These are phyloP conservation scores for Dallia pectoralis DNA, from an alignment of 2,797 vertebrate genomes.

Conservation along the genomic window DNA sequence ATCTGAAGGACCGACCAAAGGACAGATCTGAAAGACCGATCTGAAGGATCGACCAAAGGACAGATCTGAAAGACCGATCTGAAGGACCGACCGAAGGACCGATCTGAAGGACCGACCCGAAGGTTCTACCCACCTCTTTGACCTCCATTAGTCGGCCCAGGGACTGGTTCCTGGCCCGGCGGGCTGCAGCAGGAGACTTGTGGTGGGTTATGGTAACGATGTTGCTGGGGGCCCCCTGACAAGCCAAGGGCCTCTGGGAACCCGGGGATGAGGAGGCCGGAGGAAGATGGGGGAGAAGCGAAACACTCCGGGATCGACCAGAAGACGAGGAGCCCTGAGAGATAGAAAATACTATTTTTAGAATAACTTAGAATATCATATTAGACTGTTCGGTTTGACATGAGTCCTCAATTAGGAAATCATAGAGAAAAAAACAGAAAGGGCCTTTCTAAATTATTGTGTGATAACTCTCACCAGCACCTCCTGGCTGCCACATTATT, in stretches of 20 bases:
- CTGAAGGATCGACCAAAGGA: too few relatives aligned
- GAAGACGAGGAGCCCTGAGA: conserved; percentile 78
- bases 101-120: too few relatives aligned
- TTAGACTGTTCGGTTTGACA: not conserved
- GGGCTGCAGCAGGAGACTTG: conserved; percentile 91
- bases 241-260: conserved; percentile 79
- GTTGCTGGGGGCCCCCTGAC: conserved; percentile 74
- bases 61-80: too few relatives aligned
- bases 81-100: too few relatives aligned
- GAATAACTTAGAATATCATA: not conserved
- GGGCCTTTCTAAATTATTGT: not conserved
- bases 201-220: conserved; percentile 94
- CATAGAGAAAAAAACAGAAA: not conserved
- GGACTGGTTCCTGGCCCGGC: conserved; percentile 82
- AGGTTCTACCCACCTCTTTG: conserved; percentile 88
- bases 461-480: too few relatives aligned
- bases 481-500: too few relatives aligned
- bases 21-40: too few relatives aligned
- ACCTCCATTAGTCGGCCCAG: conserved; percentile 88
- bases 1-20: too few relatives aligned
- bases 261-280: conserved; percentile 85
- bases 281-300: conserved; percentile 86
- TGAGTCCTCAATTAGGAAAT: too few relatives aligned
- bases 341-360: not conserved
- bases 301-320: conserved; percentile 86